Evolutionary conservation across 1,140 invertebrate genomes (phyloP), one percentile per base, ranked within the genome.

Genomic region (Bombus turneri): DNA sequence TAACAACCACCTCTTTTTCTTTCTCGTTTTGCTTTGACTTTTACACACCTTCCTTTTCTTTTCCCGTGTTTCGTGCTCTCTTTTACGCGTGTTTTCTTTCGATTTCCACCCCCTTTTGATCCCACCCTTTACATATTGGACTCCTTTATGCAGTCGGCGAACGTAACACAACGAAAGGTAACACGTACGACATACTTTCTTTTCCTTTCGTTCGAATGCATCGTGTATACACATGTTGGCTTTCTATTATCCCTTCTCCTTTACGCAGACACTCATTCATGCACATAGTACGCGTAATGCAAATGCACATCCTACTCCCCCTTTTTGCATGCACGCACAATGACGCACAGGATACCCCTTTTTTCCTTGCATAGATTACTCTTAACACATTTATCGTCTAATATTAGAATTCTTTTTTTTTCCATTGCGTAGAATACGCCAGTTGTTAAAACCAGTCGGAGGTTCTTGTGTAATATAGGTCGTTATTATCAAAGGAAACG

Each of bases 21-120:
- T 57, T 62, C 79, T 86, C 82, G 86, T 72, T 53, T 81, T 25
- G 64, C 76, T 74, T 81, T 80, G 18, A 34, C 28, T 25, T 18
- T 37, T 25, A 10, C 31, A 41, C 43, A 13, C 31, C n/a, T 41
- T 43, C 53, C 18, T 62, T n/a, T 28, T 12, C 15, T 34, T 6
- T 22, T 53, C 78, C 1, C 31, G 15, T 28, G 47, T 77, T 28
- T 72, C 9, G 41, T 47, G n/a, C 31, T n/a, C 12, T 59, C 66
- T 31, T 15, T 28, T 53, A 53, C 47, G 47, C 78, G 12, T 66
- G n/a, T 34, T n/a, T 15, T 69, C 25, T 25, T 25, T 64, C 47
- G 62, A 62, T 73, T 37, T 68, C 9, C 31, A 68, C 31, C 66
- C 31, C 69, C 18, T 25, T 25, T 25, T 28, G 62, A 69, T 73